Percentiles rank a stretch among this genome's conserved stretches.
phyloP scores from a whole-genome alignment of 2,113 vertebrate genomes.

The Turnix velox region DNA sequence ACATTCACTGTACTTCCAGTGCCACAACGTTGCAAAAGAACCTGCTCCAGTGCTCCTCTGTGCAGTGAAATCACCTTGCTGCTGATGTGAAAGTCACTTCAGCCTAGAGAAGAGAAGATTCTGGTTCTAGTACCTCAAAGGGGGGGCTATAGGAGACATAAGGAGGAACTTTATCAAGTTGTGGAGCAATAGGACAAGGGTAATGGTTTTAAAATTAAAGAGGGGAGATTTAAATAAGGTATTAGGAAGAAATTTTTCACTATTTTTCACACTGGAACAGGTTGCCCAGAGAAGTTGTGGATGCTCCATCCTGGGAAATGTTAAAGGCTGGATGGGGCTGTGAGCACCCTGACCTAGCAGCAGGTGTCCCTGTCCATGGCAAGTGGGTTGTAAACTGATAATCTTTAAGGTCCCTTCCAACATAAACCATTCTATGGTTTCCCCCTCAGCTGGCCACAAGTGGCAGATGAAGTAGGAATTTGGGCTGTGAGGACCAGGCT shows the following conservation, averaged over 20 bases:
- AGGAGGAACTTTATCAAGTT: not conserved
- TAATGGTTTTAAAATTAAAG: not conserved
- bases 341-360: not conserved
- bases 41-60: not conserved
- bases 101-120: not conserved
- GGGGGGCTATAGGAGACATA: not conserved
- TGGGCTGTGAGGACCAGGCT: not conserved
- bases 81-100: not conserved
- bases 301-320: not conserved
- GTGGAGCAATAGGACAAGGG: not conserved
- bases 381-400: not conserved
- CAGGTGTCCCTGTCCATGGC: not conserved
- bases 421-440: not conserved
- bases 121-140: not conserved
- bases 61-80: not conserved
- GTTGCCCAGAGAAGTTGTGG: not conserved
- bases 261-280: not conserved
- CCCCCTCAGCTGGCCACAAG: not conserved
- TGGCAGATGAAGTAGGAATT: not conserved
- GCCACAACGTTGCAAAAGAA: rapidly evolving
- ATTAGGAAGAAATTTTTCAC: not conserved
- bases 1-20: not conserved
- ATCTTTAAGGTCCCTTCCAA: not conserved
- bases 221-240: not conserved
- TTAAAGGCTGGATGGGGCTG: not conserved